Evolutionary conservation across 2,888 invertebrate species (phyloP), one percentile per base, ranked within the genome.

Genomic region (Cataglyphis altisquamis): DNA sequence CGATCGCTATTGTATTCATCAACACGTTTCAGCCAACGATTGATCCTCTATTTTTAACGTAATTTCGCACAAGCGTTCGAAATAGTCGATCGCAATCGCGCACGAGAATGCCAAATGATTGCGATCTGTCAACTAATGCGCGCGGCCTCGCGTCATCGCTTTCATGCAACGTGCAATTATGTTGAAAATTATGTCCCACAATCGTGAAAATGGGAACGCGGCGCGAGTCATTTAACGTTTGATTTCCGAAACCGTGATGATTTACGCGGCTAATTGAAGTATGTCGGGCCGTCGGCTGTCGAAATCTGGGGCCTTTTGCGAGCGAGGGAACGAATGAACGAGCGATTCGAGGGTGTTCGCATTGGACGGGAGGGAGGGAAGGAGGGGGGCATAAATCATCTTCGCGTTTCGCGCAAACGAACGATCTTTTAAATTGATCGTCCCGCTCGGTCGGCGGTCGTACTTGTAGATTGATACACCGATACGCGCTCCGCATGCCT

Each of bases 401-500:
- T 72, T 75, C 67, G 83, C 29, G 82, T 84, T 74, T 67, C 84
- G 73, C 32, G 82, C 52, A 82, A 87, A 90, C 85, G 84, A 74
- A 78, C 21, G 77, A 64, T 84, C 88, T 84, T 86, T 86, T 87
- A 87, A 90, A 87, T 90, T 68, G 86, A 87, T 88, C 87, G 73
- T 64, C 63, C 82, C 77, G 64, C 82, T 52, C 78, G 73, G 63
- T 68, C 72, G 66, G 60, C 15, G 66, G 55, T 21, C 66, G 78
- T 62, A 55, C 83, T 72, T 57, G 60, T 48, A 68, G 70, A 36
- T 52, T 74, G 68, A 70, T 57, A 73, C 52, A 32, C 62, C 70
- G 39, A 70, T 66, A 45, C 80, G 64, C 68, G 73, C 45, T 21
- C 63, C 15, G 63, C 81, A 36, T 52, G 74, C 55, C 25, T 12